phyloP scores from a whole-genome alignment of 2,888 invertebrate genomes.

The Sepiola atlantica region DNA sequence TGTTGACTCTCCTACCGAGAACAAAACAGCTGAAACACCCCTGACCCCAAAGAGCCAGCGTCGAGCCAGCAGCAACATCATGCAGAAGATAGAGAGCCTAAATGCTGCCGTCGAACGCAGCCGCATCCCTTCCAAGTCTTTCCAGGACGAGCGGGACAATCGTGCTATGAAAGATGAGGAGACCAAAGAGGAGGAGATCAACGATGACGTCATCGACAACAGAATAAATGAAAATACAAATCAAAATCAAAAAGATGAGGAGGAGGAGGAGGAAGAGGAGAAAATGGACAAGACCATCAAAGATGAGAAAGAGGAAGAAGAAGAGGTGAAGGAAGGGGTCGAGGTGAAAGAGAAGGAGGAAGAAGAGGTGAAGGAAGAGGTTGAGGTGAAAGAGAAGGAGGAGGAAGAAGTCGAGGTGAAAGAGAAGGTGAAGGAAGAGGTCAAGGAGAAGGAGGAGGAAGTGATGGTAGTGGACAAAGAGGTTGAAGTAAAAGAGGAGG shows the following conservation, averaged over 20 bases:
- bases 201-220: slow-evolving; percentile 33
- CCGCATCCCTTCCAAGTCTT: neutral
- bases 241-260: neutral
- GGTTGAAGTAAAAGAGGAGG: neutral
- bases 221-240: slow-evolving; percentile 14
- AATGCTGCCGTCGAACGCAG: slow-evolving; percentile 43
- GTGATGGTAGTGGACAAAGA: neutral
- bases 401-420: neutral
- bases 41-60: slow-evolving; percentile 42
- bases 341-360: neutral
- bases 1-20: slow-evolving; percentile 33
- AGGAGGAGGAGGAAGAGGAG: neutral
- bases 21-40: neutral
- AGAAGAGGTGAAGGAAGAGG: neutral
- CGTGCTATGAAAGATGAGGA: slow-evolving; percentile 17
- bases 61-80: slow-evolving; percentile 36
- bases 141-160: neutral
- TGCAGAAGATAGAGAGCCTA: slow-evolving; percentile 42
- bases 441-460: neutral
- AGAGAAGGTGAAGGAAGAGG: neutral
- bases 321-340: neutral
- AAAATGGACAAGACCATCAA: neutral
- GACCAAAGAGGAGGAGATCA: neutral
- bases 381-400: neutral
- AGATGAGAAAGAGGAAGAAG: neutral